A percentile compares a stretch with the other conserved stretches of the same genome.
Conservation (phyloP, 1,140 invertebrate genomes). For the Tachypleus tridentatus region DNA sequence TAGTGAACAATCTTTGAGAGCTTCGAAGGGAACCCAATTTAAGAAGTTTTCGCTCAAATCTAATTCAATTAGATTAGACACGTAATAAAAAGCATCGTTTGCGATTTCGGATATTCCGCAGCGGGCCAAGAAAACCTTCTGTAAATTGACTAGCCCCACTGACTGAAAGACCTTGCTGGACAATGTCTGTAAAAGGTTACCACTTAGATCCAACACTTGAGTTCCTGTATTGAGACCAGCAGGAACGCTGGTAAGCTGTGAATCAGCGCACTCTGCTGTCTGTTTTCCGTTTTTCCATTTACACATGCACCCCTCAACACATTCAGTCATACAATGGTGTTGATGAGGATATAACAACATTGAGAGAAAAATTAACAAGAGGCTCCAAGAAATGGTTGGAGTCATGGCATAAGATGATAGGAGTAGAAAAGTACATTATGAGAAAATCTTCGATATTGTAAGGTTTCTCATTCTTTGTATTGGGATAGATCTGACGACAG, state of each 20-base stretch:
- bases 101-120: conserved; percentile 76
- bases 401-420: no score
- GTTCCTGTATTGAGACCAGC: conserved; percentile 68
- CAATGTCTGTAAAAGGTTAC: conserved; percentile 69
- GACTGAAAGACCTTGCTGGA: conserved; percentile 63
- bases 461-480: no score
- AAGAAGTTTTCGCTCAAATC: conserved; percentile 61
- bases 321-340: no score
- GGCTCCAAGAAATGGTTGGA: no score
- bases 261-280: conserved; percentile 72
- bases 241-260: conserved; percentile 64
- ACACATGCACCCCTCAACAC: conserved; percentile 50
- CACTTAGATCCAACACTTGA: conserved; percentile 76
- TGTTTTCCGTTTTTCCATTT: conserved; percentile 88
- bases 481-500: no score
- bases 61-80: conserved; percentile 46
- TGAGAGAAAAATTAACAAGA: no score
- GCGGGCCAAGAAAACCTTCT: conserved; percentile 63
- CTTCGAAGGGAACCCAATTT: conserved; percentile 50
- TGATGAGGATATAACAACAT: no score
- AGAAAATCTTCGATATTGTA: no score
- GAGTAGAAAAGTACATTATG: no score
- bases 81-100: conserved; percentile 33
- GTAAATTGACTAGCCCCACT: conserved; percentile 67
- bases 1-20: conserved; percentile 53